Evolutionary conservation across 2,113 vertebrate genomes (phyloP).

Genomic region (Chloroceryle aenea): DNA sequence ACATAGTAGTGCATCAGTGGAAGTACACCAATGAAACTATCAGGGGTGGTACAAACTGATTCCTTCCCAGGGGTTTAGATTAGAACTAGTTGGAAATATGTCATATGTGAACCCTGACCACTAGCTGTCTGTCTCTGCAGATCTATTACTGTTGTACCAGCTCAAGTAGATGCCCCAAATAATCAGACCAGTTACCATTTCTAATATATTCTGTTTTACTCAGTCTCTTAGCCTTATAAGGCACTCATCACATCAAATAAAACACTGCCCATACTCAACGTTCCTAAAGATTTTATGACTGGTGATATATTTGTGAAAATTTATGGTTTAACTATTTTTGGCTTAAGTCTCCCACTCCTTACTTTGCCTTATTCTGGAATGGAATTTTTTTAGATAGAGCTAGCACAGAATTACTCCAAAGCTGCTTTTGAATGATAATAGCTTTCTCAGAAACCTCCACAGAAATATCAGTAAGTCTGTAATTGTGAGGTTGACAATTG

Average conservation of each 20-base stretch:
- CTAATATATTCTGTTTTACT: neutral
- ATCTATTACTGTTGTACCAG: neutral
- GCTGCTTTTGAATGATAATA: constrained; percentile 46
- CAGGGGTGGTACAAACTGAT: neutral
- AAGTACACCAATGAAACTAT: neutral
- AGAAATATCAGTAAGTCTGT: constrained; percentile 31
- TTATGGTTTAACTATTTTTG: constrained; percentile 19
- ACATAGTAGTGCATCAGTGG: neutral
- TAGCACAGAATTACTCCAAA: constrained; percentile 1
- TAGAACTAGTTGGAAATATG: neutral
- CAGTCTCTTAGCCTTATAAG: neutral
- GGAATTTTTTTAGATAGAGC: neutral
- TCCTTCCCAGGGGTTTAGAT: neutral
- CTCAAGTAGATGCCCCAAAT: neutral
- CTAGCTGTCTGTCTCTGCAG: neutral
- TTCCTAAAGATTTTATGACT: neutral
- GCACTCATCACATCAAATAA: neutral
- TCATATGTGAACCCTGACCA: neutral
- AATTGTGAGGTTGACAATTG: constrained; percentile 29
- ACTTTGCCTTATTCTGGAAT: neutral
- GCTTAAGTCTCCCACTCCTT: neutral
- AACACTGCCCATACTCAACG: neutral
- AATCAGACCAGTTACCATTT: neutral
- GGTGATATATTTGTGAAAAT: neutral
- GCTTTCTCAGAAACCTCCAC: constrained; percentile 1